Evolutionary conservation across 1,140 invertebrate species (phyloP).

Genomic region (Drosophila auraria): DNA sequence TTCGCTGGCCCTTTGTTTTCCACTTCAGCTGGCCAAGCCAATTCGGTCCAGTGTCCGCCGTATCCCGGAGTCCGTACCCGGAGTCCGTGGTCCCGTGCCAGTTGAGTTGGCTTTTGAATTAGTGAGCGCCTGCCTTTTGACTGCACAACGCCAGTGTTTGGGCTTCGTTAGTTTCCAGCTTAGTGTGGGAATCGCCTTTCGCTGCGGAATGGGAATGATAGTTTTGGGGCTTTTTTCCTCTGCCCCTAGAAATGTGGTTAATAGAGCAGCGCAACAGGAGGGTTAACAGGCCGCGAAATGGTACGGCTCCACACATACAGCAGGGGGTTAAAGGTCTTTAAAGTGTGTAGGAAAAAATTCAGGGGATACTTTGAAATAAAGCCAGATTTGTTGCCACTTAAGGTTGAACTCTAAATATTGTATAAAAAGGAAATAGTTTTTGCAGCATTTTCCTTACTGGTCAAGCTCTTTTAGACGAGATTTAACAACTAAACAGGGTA

Average conservation of each 20-base stretch:
- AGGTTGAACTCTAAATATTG: not conserved
- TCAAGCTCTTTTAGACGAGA: not conserved
- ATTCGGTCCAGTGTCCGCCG: slow-evolving; percentile 7
- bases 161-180: slow-evolving; percentile 72
- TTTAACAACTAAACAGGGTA: not conserved
- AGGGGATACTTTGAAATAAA: no score
- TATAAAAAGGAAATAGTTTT: not conserved
- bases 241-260: slow-evolving; percentile 42
- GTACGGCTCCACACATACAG: not conserved
- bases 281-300: slow-evolving; percentile 53
- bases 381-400: no score
- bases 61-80: slow-evolving; percentile 6
- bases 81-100: slow-evolving; percentile 46
- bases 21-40: slow-evolving; percentile 47
- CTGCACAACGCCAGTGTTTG: slow-evolving; percentile 75
- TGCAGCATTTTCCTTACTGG: no score
- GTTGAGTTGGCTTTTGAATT: slow-evolving; percentile 80
- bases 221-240: slow-evolving; percentile 7
- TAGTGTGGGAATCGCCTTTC: slow-evolving; percentile 22
- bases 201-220: slow-evolving; percentile 29
- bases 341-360: not conserved
- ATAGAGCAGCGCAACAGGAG: slow-evolving; percentile 63
- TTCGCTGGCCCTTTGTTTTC: slow-evolving; percentile 44
- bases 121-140: slow-evolving; percentile 73
- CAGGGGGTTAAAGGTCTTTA: not conserved